phyloP scores from a whole-genome alignment of 2,797 vertebrate species.

The Pogoniulus pusillus region DNA sequence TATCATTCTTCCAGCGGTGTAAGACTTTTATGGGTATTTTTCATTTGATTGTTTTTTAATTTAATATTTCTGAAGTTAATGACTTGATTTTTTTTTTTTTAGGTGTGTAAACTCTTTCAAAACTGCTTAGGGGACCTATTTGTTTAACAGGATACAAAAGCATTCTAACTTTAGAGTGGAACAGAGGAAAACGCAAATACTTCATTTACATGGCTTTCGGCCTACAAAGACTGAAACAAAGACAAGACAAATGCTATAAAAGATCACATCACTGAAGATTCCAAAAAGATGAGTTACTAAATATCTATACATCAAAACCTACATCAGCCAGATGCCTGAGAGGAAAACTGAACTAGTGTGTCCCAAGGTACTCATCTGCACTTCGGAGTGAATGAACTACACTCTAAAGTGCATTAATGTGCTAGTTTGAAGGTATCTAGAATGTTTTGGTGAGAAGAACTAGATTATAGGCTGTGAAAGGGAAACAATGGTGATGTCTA shows the following conservation, averaged over 20 bases:
- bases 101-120: background rate
- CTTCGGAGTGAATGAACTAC: background rate
- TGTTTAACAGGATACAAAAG: background rate
- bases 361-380: background rate
- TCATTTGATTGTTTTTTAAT: no score
- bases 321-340: background rate
- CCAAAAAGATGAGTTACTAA: background rate
- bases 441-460: no score
- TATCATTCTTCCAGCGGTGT: background rate
- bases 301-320: background rate
- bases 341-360: background rate
- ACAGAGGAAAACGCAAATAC: background rate
- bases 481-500: no score
- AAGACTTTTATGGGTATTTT: background rate
- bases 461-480: no score
- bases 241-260: background rate
- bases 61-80: background rate
- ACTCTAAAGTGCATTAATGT: background rate
- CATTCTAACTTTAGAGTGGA: background rate
- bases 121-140: background rate
- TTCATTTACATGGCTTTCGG: background rate
- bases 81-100: background rate
- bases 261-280: background rate
- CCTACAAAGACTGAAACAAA: background rate
- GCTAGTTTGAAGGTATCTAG: no score